These are phyloP conservation scores for Acholoe squamosa DNA, from an alignment of 2,888 invertebrate genomes.

Conservation along the genomic window DNA sequence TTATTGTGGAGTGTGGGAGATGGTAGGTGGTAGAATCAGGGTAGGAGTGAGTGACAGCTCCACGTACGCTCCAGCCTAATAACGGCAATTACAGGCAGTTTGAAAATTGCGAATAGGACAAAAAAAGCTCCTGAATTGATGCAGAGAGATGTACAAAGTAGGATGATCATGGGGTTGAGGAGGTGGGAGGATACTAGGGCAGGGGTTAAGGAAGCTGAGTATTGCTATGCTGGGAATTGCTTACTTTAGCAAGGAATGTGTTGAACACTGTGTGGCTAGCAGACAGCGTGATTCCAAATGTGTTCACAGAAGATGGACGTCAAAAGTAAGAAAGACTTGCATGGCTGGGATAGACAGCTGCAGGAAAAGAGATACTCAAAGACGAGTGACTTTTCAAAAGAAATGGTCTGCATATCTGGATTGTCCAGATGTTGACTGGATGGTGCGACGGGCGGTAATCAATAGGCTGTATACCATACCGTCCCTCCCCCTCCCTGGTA, in stretches of 20 bases:
- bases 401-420: constrained; percentile 1
- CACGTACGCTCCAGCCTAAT: not conserved
- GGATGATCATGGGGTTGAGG: too few relatives aligned
- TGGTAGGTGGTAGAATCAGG: not conserved
- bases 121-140: not conserved
- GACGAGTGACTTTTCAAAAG: not conserved
- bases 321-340: not conserved
- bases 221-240: too few relatives aligned
- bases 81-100: constrained; percentile 31
- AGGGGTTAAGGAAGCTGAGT: too few relatives aligned
- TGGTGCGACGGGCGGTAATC: not conserved
- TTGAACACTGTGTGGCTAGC: too few relatives aligned
- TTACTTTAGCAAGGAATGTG: too few relatives aligned
- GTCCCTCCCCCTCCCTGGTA: too few relatives aligned
- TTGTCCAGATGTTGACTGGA: constrained; percentile 17
- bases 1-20: too few relatives aligned
- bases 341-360: not conserved
- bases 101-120: not conserved
- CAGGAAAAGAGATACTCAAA: not conserved
- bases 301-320: too few relatives aligned
- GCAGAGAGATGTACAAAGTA: not conserved
- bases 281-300: too few relatives aligned
- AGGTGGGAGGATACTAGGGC: too few relatives aligned
- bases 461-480: not conserved
- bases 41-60: not conserved